Evolutionary conservation across 2,113 vertebrate species (phyloP), one percentile per base, ranked within the genome.

Genomic region (Dipodomys spectabilis): DNA sequence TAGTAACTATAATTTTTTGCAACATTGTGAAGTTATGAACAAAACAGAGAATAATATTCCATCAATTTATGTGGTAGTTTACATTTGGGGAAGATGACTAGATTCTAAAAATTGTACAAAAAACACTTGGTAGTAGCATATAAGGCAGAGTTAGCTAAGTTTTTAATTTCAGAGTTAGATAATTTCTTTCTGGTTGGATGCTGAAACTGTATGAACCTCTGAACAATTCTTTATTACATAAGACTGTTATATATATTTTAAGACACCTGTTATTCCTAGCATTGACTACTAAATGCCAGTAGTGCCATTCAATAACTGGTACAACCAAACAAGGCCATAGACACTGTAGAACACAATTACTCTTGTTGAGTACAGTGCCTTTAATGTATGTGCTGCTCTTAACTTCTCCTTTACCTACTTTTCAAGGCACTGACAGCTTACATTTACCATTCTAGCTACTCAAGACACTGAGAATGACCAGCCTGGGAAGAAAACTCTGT

Each of bases 11-110:
- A 57, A 57, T 18, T 68, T 79, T 75, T 91, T 10, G 19, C 81
- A 86, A 71, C 28, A 86, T 78, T 80, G 28, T 89, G 74, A 83
- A 87, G 78, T 90, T 94, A 35, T 86, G 19, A 64, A 74, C 16
- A 95, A 87, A 81, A 86, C n/a, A 62, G 79, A 91, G n/a, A 27
- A 39, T 19, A 88, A 10, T 45, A 18, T 35, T 49, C 44, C 64
- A 44, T 35, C 9, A 27, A 44, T 88, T 90, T 85, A 57, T 11
- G 53, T 35, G 22, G n/a, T 32, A 73, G 67, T 35, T 57, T n/a
- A 67, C 10, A 49, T 87, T 79, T 65, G 30, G 28, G 57, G 68
- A 87, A 71, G 15, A 28, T 85, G 78, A 68, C 1, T 62, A 69
- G 86, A 57, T 45, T 45, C 69, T 85, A 82, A 91, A 74, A 80